Evolutionary conservation across 2,888 invertebrate species (phyloP), one percentile per base, ranked within the genome.

Genomic region (Acronicta aceris): DNA sequence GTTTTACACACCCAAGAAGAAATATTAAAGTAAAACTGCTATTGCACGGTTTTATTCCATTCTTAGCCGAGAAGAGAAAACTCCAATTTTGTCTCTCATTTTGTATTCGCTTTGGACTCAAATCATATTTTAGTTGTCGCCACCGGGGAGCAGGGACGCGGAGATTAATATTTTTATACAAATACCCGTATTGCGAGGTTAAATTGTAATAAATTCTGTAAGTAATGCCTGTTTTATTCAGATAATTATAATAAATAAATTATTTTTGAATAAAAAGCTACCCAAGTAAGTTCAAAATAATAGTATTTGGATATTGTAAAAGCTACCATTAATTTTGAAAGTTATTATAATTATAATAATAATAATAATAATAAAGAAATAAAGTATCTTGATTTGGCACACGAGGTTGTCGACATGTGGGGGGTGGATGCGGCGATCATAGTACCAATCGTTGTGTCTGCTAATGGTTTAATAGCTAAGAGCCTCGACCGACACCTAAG

Each of bases 1-100:
- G 74, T 77, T 84, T 83, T 79, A 81, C 81, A 76, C 77, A 71
- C 67, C 74, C 76, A 74, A 65, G 74, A 67, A 78, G 79, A 81
- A 82, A 84, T 87, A 83, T 86, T 84, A 83, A 82, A 84, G 79
- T 70, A 74, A 76, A 79, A 76, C 83, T 74, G 78, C 74, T 68
- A 76, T 81, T 73, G 78, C 75, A 70, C 61, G 76, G 76, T 85
- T 84, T 83, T 81, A 81, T 84, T 84, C 81, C 76, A 78, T 85
- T 87, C 79, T 86, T 83, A 80, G 74, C 66, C 76, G 75, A 77
- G 77, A 78, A 81, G 77, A 79, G 82, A 81, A 84, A 84, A 84
- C 81, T 87, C 81, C 87, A 86, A 88, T 89, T 89, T 88, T 74
- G 81, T 83, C 79, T 82, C 85, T 85, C 85, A 85, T 88, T 88